A percentile compares a stretch with the other conserved stretches of the same genome.
These are phyloP conservation scores for Sapayoa aenigma DNA, from an alignment of 2,113 vertebrate genomes.

Conservation along the genomic window DNA sequence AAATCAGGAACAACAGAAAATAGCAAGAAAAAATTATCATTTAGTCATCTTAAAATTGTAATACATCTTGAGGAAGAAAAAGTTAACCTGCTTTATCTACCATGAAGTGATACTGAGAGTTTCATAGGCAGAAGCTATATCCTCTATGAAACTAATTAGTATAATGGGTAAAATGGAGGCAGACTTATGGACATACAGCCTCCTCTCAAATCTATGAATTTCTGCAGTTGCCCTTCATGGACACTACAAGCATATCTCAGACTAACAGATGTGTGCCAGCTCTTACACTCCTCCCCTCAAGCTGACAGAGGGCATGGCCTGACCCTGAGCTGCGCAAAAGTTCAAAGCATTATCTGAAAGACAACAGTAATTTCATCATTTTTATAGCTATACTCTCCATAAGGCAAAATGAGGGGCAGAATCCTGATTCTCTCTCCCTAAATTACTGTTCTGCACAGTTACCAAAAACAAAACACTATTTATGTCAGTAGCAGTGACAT, in stretches of 20 bases:
- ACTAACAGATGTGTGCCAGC: background rate
- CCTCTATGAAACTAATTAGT: background rate
- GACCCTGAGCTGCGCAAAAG: background rate
- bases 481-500: background rate
- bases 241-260: background rate
- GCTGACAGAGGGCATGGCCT: background rate
- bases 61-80: background rate
- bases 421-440: background rate
- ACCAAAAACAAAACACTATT: constrained; percentile 6
- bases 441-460: background rate
- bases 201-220: background rate
- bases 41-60: background rate
- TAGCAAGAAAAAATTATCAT: background rate
- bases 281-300: background rate
- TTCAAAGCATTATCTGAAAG: background rate
- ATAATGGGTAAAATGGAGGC: background rate
- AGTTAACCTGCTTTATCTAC: background rate
- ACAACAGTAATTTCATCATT: background rate
- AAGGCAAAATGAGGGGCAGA: background rate
- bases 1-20: background rate
- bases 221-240: background rate
- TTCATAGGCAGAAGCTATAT: background rate
- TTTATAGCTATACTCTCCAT: background rate
- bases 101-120: background rate
- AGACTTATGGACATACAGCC: background rate